Evolutionary conservation across 2,797 vertebrate species (phyloP).

Genomic region (Chiropotes sagulatus): DNA sequence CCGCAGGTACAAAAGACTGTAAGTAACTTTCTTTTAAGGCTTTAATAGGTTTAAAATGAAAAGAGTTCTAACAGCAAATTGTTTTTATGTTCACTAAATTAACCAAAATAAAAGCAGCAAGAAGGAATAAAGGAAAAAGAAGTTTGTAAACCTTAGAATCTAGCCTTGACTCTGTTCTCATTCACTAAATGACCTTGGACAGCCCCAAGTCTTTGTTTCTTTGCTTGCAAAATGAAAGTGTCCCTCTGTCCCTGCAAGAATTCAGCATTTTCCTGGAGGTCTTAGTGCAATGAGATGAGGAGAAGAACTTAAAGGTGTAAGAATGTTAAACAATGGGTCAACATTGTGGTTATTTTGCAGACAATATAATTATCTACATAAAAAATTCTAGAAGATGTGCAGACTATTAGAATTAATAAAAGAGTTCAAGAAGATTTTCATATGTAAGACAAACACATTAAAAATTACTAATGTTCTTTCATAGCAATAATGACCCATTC

Average conservation of each 20-base stretch:
- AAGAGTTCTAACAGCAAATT: slow-evolving; percentile 25
- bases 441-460: neutral
- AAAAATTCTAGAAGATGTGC: slow-evolving; percentile 9
- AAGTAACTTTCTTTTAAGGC: slow-evolving; percentile 1
- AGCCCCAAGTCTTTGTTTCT: neutral
- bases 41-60: slow-evolving; percentile 29
- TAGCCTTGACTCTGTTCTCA: neutral
- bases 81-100: slow-evolving; percentile 35
- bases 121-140: slow-evolving; percentile 14
- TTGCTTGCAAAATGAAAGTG: neutral
- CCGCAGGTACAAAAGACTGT: neutral
- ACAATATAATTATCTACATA: neutral
- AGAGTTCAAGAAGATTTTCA: neutral
- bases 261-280: neutral
- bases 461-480: slow-evolving; percentile 17
- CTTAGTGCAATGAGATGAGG: neutral
- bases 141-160: slow-evolving; percentile 22
- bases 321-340: neutral
- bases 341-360: neutral
- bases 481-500: neutral
- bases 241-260: neutral
- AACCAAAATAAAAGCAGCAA: slow-evolving; percentile 51
- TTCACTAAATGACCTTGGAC: neutral
- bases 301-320: neutral
- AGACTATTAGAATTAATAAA: slow-evolving; percentile 9